These are phyloP conservation scores for Musca domestica DNA, from an alignment of 1,140 invertebrate species.

Conservation along the genomic window DNA sequence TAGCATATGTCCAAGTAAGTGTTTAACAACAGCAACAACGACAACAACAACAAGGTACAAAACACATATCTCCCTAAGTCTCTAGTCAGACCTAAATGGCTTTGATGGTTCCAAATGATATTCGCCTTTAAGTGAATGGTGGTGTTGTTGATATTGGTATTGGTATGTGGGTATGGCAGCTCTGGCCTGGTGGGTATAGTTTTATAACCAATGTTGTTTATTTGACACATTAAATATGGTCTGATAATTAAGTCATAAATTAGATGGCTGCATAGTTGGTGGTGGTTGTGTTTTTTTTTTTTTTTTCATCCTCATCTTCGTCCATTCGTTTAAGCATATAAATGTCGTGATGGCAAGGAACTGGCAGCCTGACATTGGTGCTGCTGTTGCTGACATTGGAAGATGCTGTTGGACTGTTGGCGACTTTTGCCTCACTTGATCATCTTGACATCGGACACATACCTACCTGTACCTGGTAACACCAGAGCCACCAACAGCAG, in stretches of 20 bases:
- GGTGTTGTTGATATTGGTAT: not conserved
- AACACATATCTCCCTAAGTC: no score
- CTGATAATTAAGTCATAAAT: slow-evolving; percentile 55
- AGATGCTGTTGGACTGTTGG: not conserved
- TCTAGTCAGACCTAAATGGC: no score
- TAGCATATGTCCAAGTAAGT: not conserved
- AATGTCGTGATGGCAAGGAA: no score
- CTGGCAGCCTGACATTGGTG: no score
- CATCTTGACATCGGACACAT: slow-evolving; percentile 21
- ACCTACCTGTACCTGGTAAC: not conserved
- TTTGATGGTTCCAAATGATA: no score
- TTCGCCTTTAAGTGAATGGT: no score
- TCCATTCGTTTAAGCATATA: no score
- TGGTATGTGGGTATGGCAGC: not conserved
- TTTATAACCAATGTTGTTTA: slow-evolving; percentile 51
- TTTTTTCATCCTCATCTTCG: no score
- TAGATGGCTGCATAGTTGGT: slow-evolving; percentile 44
- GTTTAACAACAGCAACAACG: no score
- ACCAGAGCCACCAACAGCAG: slow-evolving; percentile 13
- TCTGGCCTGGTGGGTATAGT: slow-evolving; percentile 37
- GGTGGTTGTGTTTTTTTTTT: no score
- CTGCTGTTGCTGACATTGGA: not conserved
- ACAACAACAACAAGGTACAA: no score
- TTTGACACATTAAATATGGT: slow-evolving; percentile 55
- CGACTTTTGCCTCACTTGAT: not conserved